These are phyloP conservation scores for Morpho helenor DNA, from an alignment of 2,888 invertebrate species.

Conservation along the genomic window DNA sequence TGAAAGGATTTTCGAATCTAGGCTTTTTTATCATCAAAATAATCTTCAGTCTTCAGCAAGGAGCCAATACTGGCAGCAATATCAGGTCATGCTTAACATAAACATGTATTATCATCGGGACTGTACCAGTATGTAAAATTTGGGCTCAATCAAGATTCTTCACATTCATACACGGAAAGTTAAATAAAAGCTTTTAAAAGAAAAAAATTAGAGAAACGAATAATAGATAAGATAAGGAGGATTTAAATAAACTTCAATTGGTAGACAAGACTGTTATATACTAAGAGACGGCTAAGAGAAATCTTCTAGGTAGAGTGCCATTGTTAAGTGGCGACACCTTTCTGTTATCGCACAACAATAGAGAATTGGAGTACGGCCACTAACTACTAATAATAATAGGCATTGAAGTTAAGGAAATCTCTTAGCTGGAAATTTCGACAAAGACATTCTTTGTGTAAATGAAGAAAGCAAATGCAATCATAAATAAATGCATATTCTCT, in stretches of 20 bases:
- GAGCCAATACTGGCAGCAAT: no score
- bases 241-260: constrained; percentile 24
- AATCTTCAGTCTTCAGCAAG: no score
- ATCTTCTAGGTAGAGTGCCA: constrained; percentile 19
- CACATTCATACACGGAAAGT: no score
- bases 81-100: no score
- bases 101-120: no score
- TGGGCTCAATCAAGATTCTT: no score
- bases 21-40: no score
- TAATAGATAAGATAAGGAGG: constrained; percentile 13
- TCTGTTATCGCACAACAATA: constrained; percentile 15
- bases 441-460: neutral
- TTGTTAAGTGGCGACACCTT: constrained; percentile 23
- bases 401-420: constrained; percentile 8
- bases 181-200: no score
- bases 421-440: neutral
- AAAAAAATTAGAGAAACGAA: constrained; percentile 5
- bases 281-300: constrained; percentile 14
- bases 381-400: constrained; percentile 14
- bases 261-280: constrained; percentile 26
- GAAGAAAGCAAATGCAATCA: no score
- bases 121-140: no score
- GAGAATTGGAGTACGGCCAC: constrained; percentile 6
- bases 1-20: no score
- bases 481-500: no score